A percentile compares a stretch with the other conserved stretches of the same genome.
Conservation (phyloP, 2,888 invertebrate genomes). For the Apoda limacodes region DNA sequence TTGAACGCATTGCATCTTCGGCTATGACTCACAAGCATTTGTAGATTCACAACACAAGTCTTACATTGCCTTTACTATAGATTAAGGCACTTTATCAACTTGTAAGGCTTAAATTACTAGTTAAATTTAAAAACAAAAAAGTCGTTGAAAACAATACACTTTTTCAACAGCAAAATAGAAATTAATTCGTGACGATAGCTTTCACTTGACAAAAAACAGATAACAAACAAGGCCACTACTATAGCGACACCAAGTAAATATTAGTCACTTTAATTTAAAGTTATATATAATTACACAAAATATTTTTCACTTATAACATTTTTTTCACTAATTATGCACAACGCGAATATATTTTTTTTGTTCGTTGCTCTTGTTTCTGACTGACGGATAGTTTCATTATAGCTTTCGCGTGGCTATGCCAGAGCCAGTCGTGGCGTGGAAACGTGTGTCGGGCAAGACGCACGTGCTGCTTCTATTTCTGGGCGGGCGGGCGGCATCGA, state of each 20-base stretch:
- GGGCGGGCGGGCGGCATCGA: constrained; percentile 39
- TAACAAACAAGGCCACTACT: constrained; percentile 51
- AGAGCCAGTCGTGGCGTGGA: constrained; percentile 22
- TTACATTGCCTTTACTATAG: constrained; percentile 35
- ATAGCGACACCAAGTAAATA: constrained; percentile 38
- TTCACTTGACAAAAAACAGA: constrained; percentile 23
- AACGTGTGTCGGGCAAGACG: constrained; percentile 55
- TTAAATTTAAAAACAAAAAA: constrained; percentile 21
- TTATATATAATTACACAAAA: too few relatives aligned
- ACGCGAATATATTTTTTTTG: constrained; percentile 23
- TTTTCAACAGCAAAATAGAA: constrained; percentile 17
- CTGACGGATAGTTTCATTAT: constrained; percentile 1
- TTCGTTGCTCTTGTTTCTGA: too few relatives aligned
- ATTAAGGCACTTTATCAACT: constrained; percentile 58
- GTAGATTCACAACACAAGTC: constrained; percentile 26
- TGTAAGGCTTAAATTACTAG: constrained; percentile 10
- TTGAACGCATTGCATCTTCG: too few relatives aligned
- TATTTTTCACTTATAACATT: too few relatives aligned
- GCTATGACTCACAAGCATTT: too few relatives aligned
- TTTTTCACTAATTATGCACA: too few relatives aligned
- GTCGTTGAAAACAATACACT: constrained; percentile 20
- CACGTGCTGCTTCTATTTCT: constrained; percentile 69
- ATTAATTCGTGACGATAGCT: constrained; percentile 28
- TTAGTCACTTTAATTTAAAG: too few relatives aligned
- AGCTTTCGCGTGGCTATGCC: constrained; percentile 18